Conservation (phyloP, 1,140 invertebrate species). For the Conus ventricosus region DNA sequence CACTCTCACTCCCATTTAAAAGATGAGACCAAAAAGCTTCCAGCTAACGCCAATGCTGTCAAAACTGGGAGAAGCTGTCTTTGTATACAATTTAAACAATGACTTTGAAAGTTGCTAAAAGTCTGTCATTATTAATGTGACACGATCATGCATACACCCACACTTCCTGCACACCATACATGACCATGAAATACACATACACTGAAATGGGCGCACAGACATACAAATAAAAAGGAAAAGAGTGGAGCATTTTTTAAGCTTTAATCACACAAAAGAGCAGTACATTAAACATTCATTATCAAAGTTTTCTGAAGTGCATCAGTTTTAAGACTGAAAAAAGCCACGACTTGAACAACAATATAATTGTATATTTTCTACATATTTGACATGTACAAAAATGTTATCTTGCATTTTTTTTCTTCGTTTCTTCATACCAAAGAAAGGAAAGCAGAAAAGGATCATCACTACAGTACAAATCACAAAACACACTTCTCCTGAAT, state of each 20-base stretch:
- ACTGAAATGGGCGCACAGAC: neutral
- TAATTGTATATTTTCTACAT: constrained; percentile 36
- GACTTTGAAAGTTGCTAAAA: too few relatives aligned
- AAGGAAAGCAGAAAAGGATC: neutral
- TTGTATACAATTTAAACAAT: too few relatives aligned
- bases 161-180: too few relatives aligned
- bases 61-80: too few relatives aligned
- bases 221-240: neutral
- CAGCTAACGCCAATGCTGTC: too few relatives aligned
- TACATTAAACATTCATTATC: constrained; percentile 35
- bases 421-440: neutral
- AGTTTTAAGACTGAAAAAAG: constrained; percentile 35
- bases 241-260: constrained; percentile 34
- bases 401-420: constrained; percentile 33
- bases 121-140: too few relatives aligned
- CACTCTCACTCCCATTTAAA: too few relatives aligned
- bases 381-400: constrained; percentile 35
- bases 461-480: constrained; percentile 38
- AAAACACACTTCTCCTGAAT: constrained; percentile 25
- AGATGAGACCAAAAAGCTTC: too few relatives aligned
- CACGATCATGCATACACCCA: too few relatives aligned
- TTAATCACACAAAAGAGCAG: constrained; percentile 42
- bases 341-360: constrained; percentile 38
- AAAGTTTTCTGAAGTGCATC: constrained; percentile 33
- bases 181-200: neutral